Evolutionary conservation across 2,113 vertebrate genomes (phyloP).

Genomic region (Rhea pennata): DNA sequence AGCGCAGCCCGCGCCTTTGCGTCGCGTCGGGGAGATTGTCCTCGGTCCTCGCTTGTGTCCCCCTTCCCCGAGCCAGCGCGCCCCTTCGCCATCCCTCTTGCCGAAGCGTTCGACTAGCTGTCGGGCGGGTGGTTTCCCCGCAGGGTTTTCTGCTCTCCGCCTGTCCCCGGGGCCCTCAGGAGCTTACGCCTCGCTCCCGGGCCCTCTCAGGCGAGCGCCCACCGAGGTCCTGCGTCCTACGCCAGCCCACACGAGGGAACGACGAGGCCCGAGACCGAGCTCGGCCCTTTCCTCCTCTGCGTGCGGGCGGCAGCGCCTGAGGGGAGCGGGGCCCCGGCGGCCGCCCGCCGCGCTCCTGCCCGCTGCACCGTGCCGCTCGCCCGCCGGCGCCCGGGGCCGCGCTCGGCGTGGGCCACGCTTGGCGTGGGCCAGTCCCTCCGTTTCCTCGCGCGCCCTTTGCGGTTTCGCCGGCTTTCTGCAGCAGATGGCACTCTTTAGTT

Average conservation of each 20-base stretch:
- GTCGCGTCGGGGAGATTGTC: background rate
- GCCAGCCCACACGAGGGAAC: background rate
- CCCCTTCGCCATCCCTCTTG: background rate
- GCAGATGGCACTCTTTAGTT: conserved; percentile 89
- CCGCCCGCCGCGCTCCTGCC: too few species aligned
- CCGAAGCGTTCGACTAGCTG: background rate
- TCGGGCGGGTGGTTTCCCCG: background rate
- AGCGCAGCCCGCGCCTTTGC: background rate
- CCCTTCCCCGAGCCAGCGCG: background rate
- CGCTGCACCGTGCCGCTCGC: too few species aligned
- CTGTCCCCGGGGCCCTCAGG: background rate
- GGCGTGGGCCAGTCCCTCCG: background rate
- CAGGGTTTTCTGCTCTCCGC: too few species aligned
- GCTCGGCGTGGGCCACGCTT: too few species aligned
- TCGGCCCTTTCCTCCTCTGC: too few species aligned
- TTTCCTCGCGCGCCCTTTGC: conserved; percentile 36
- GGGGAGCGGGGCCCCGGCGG: too few species aligned
- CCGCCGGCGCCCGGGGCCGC: too few species aligned
- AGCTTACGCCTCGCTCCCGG: background rate
- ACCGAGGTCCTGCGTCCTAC: rapidly evolving
- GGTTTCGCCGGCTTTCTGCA: conserved; percentile 70
- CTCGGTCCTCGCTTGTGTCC: background rate
- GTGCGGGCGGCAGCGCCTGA: too few species aligned
- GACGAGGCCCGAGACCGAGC: background rate
- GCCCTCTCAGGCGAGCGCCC: background rate